Evolutionary conservation across 2,888 invertebrate genomes (phyloP).

Genomic region (Zygaena filipendulae): DNA sequence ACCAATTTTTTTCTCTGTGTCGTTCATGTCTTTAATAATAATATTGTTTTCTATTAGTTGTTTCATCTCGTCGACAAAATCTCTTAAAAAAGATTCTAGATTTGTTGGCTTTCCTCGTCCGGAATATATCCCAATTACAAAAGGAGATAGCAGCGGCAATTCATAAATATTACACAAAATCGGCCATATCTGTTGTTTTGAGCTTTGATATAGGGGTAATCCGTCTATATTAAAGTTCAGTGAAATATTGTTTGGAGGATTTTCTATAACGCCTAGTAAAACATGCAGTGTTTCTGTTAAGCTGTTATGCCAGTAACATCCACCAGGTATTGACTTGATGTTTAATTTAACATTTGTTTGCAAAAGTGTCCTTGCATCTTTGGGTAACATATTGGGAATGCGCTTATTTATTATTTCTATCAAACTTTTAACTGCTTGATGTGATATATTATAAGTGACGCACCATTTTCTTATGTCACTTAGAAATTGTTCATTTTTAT

Average conservation of each 20-base stretch:
- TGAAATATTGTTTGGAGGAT: constrained; percentile 3
- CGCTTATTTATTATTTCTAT: too few species aligned
- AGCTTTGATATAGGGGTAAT: constrained; percentile 11
- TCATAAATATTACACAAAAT: constrained; percentile 12
- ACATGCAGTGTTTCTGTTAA: constrained; percentile 8
- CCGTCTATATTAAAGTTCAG: constrained; percentile 13
- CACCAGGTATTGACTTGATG: too few species aligned
- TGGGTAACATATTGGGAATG: too few species aligned
- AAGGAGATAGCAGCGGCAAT: constrained; percentile 6
- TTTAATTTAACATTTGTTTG: too few species aligned
- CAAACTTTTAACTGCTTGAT: too few species aligned
- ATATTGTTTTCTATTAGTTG: constrained; percentile 3
- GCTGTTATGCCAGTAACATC: constrained; percentile 18
- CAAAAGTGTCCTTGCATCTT: too few species aligned
- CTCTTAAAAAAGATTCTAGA: constrained; percentile 5
- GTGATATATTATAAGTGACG: too few species aligned
- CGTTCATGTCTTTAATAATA: too few species aligned
- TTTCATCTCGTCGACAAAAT: constrained; percentile 6
- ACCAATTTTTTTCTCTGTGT: not conserved
- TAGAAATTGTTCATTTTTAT: too few species aligned
- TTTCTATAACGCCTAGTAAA: constrained; percentile 1
- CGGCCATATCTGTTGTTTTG: constrained; percentile 13
- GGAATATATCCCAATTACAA: constrained; percentile 10
- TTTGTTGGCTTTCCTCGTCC: constrained; percentile 9
- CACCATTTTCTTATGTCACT: too few species aligned